phyloP scores from a whole-genome alignment of 2,113 vertebrate species.

The Oreochromis tanganicae region DNA sequence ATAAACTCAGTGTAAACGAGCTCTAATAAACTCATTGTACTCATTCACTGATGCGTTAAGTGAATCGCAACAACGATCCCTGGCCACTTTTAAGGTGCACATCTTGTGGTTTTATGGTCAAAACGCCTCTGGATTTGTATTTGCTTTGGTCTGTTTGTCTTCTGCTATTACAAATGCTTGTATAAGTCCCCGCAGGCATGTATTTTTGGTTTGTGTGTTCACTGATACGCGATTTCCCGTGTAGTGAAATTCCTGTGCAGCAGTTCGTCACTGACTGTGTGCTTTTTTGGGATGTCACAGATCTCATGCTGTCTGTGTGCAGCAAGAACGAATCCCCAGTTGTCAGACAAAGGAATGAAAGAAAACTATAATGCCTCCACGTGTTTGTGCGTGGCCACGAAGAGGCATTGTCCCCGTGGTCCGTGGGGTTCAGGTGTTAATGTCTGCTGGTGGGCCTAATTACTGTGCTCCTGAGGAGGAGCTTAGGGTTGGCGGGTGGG shows the following conservation, averaged over 20 bases:
- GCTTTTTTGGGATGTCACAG: neutral
- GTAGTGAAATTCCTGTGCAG: neutral
- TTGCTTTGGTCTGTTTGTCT: neutral
- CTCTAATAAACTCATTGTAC: neutral
- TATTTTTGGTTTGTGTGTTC: neutral
- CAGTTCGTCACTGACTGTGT: neutral
- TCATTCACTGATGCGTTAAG: neutral
- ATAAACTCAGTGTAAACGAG: neutral
- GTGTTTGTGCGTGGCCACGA: neutral
- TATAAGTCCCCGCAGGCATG: neutral
- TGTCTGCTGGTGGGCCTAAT: conserved; percentile 55
- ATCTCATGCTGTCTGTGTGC: neutral
- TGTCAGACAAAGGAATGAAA: conserved; percentile 22
- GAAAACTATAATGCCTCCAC: neutral
- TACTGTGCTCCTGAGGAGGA: conserved; percentile 14
- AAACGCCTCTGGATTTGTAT: neutral
- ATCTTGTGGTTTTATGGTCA: neutral
- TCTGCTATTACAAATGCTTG: neutral
- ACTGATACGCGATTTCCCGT: neutral
- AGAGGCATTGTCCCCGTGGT: neutral
- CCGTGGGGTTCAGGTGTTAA: conserved; percentile 63
- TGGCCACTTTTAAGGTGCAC: neutral
- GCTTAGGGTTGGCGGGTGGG: neutral
- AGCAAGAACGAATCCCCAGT: neutral
- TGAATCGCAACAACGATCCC: neutral